These are phyloP conservation scores for Rosalia funebris DNA, from an alignment of 2,888 invertebrate species.

Conservation along the genomic window DNA sequence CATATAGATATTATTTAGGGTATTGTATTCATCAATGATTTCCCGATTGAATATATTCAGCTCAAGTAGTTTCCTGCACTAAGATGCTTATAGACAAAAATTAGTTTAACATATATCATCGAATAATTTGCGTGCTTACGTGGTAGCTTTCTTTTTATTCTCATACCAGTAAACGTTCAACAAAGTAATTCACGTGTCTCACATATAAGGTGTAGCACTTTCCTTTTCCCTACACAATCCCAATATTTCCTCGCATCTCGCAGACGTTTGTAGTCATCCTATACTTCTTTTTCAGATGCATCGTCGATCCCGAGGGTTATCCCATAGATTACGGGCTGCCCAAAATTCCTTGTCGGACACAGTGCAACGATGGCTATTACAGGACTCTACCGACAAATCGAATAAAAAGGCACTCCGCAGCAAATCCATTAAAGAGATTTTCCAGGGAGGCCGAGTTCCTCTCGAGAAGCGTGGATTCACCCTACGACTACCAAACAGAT, in stretches of 20 bases:
- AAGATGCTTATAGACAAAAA: too few relatives aligned
- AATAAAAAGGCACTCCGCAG: slow-evolving; percentile 66
- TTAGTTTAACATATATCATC: too few relatives aligned
- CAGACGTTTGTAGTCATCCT: neutral
- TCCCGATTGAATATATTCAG: too few relatives aligned
- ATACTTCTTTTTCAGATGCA: slow-evolving; percentile 54
- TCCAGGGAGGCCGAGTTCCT: slow-evolving; percentile 74
- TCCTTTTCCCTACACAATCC: neutral
- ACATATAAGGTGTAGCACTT: too few relatives aligned
- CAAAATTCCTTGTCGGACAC: slow-evolving; percentile 65
- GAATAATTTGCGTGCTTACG: too few relatives aligned
- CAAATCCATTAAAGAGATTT: slow-evolving; percentile 67
- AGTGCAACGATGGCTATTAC: slow-evolving; percentile 63
- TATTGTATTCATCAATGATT: too few relatives aligned
- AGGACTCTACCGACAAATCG: slow-evolving; percentile 81
- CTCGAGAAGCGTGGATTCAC: slow-evolving; percentile 64
- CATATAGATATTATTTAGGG: too few relatives aligned
- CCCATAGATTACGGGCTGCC: slow-evolving; percentile 82
- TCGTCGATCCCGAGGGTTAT: slow-evolving; percentile 78
- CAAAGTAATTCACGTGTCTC: too few relatives aligned
- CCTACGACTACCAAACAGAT: slow-evolving; percentile 66
- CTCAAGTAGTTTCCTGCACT: too few relatives aligned
- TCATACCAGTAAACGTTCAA: too few relatives aligned
- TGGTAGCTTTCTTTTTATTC: too few relatives aligned
- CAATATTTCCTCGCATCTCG: neutral